Conservation (phyloP, 2,113 vertebrate species). For the Ammodytes dubius region DNA sequence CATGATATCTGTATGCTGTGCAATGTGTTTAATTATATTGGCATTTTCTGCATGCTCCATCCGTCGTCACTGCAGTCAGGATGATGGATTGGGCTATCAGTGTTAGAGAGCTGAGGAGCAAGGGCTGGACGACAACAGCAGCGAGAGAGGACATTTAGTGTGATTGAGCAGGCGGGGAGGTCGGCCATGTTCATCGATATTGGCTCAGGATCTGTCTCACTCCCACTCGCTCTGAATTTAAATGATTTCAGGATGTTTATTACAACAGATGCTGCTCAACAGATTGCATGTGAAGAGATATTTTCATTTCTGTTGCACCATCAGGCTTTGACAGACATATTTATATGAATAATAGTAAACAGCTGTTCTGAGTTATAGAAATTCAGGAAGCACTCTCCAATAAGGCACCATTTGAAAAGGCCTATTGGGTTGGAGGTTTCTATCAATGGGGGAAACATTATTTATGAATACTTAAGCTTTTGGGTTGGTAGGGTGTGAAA, state of each 20-base stretch:
- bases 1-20: constrained; percentile 3
- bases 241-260: constrained; percentile 28
- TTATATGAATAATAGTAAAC: not conserved
- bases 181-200: constrained; percentile 45
- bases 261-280: constrained; percentile 16
- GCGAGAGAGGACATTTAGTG: constrained; percentile 39
- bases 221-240: constrained; percentile 27
- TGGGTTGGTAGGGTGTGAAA: not conserved
- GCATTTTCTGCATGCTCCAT: constrained; percentile 47
- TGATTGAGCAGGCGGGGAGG: constrained; percentile 49
- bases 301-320: constrained; percentile 20
- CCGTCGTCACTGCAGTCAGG: constrained; percentile 55
- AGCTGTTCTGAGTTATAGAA: not conserved
- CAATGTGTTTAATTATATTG: not conserved
- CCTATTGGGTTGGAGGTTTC: not conserved
- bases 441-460: not conserved
- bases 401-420: not conserved
- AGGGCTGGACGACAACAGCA: constrained; percentile 32
- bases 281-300: constrained; percentile 13
- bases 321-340: not conserved
- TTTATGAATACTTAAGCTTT: not conserved
- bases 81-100: constrained; percentile 70
- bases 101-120: constrained; percentile 37
- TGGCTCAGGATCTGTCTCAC: constrained; percentile 9
- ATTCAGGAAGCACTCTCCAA: not conserved